phyloP scores from a whole-genome alignment of 2,797 vertebrate species.

The Thunnus albacares region DNA sequence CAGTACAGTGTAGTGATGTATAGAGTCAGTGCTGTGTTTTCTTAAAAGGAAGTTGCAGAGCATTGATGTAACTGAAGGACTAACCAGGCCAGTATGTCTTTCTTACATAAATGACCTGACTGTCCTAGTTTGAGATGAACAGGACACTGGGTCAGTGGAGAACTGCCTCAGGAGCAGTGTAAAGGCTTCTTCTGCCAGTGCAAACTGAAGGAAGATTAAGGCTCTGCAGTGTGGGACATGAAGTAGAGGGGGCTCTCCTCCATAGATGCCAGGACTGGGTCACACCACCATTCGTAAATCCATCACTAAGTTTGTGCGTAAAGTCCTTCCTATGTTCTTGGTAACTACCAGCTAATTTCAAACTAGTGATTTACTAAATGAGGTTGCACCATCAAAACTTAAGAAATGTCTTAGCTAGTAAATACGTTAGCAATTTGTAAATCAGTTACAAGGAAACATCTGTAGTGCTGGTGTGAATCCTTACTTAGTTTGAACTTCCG shows the following conservation, averaged over 20 bases:
- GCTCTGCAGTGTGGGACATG: conserved; percentile 15
- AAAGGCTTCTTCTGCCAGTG: conserved; percentile 11
- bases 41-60: conserved; percentile 2
- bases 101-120: conserved; percentile 28
- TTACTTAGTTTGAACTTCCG: no score
- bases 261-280: not conserved
- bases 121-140: conserved; percentile 39
- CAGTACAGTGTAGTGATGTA: not conserved
- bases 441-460: no score
- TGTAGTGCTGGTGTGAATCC: no score
- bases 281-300: no score
- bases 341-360: no score
- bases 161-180: conserved; percentile 32
- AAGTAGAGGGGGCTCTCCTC: not conserved
- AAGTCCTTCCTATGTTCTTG: no score
- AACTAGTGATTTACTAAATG: not conserved
- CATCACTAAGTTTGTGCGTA: no score
- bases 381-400: not conserved
- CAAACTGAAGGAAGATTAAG: conserved; percentile 2
- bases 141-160: conserved; percentile 39
- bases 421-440: no score
- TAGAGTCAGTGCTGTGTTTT: not conserved
- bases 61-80: not conserved
- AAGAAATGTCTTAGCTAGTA: no score
- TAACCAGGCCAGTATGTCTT: conserved; percentile 44